These are phyloP conservation scores for Ashinkailepas kermadecensis DNA, from an alignment of 2,888 invertebrate species.

Conservation along the genomic window DNA sequence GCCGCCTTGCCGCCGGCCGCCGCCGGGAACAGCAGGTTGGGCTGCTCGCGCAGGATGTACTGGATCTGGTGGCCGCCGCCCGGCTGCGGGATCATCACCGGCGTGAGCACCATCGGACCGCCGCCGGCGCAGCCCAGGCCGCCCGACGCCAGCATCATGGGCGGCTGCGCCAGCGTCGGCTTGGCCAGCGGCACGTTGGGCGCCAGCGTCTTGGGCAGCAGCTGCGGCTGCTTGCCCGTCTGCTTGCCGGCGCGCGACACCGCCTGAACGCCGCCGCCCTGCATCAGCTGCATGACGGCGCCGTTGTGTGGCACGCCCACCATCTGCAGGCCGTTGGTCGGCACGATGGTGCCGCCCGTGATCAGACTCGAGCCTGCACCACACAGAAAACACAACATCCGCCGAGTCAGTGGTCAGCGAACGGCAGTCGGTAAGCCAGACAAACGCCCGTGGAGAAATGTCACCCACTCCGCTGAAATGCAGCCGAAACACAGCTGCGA, in stretches of 20 bases:
- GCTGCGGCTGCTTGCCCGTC: slow-evolving; percentile 3
- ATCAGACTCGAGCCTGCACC: background rate
- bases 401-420: no score
- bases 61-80: slow-evolving; percentile 12
- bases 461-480: no score
- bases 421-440: no score
- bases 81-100: slow-evolving; percentile 14
- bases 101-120: slow-evolving; percentile 7
- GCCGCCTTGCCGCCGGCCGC: background rate
- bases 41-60: slow-evolving; percentile 18
- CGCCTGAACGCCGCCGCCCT: background rate
- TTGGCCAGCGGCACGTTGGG: slow-evolving; percentile 1
- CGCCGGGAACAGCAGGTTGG: slow-evolving; percentile 7
- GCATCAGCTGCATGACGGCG: slow-evolving; percentile 16
- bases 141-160: background rate
- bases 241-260: background rate
- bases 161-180: slow-evolving; percentile 10
- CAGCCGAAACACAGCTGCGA: no score
- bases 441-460: no score
- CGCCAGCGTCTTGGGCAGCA: slow-evolving; percentile 23
- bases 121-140: background rate
- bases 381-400: background rate
- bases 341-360: background rate
- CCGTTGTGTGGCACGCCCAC: slow-evolving; percentile 5
- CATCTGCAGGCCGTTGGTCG: slow-evolving; percentile 6